Evolutionary conservation across 2,888 invertebrate genomes (phyloP).

Genomic region (Drosophila barbarae): DNA sequence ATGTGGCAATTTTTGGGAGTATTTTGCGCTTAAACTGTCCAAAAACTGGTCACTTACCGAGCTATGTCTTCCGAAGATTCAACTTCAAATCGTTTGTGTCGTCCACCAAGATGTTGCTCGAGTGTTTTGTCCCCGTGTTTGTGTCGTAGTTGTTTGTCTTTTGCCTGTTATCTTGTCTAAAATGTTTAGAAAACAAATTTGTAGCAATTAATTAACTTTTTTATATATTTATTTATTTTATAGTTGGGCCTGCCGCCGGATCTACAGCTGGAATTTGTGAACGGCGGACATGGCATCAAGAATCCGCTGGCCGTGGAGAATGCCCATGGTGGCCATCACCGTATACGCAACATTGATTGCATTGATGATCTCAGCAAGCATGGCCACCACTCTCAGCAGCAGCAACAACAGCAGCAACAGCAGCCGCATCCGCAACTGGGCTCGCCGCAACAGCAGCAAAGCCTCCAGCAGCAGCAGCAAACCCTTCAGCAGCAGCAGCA

Average conservation of each 20-base stretch:
- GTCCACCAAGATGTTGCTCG: constrained; percentile 5
- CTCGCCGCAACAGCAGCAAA: constrained; percentile 22
- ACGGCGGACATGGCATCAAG: constrained; percentile 98
- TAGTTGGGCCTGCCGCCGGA: constrained; percentile 93
- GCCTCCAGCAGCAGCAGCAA: constrained; percentile 47
- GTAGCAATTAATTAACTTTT: background rate
- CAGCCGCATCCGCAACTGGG: constrained; percentile 38
- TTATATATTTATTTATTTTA: background rate
- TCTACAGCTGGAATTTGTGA: constrained; percentile 95
- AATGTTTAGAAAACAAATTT: background rate
- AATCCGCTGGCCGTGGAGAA: constrained; percentile 92
- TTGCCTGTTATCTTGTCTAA: background rate
- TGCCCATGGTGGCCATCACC: constrained; percentile 80
- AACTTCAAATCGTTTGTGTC: background rate
- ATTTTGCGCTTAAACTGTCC: background rate
- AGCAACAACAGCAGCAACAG: constrained; percentile 45
- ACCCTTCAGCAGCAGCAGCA: constrained; percentile 48
- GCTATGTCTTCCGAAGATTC: no score
- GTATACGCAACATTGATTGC: constrained; percentile 81
- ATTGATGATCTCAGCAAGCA: constrained; percentile 76
- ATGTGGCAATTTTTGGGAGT: background rate
- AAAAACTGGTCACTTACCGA: background rate
- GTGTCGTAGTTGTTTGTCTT: constrained; percentile 3
- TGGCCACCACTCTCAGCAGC: constrained; percentile 45
- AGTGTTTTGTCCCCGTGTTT: constrained; percentile 11